Base-by-base conservation (phyloP, 92 coral and sea anemone species). In the Parazoanthus darwini region DNA sequence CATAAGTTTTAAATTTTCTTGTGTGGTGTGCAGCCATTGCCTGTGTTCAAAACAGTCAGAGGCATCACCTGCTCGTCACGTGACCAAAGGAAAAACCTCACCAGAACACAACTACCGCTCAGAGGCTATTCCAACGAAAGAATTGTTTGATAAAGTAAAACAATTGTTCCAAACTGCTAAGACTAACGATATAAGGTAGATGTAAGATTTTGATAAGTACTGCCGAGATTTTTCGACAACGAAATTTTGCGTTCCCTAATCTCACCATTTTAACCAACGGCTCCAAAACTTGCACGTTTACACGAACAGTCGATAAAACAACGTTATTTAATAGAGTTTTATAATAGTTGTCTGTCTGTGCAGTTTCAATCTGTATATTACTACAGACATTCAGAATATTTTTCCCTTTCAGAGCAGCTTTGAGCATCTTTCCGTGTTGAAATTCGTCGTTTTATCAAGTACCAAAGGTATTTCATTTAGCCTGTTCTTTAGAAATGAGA, bases 31-130 rank as follows among this genome's bases (percentile, higher is more conserved):
- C 79, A 75, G 3, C 26, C 51, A 38, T 38, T 75, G 54, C 23
- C 20, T 9, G 20, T 35, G 9, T 42, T 74, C 46, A 35, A 74
- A 74, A 74, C 78, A 74, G 20, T 74, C 43, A 73, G 77, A 35
- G 26, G 14, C 35, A 50, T 18, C 80, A 76, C 54, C 80, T 76
- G 80, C 35, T 39, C 42, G 80, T 76, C 80, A 76, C 80, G 80
- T 76, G 80, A 36, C 25, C 22, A 76, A 8, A 22, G 43, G 0
- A 29, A 29, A 29, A 29, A 29, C 6, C 80, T 44, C 54, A 5
- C 5, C 23, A 13, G 48, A 56, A 71, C 71, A 6, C 35, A 82
- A 82, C 22, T 66, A 46, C 63, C 43, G 44, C 23, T 35, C 36
- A 9, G 65, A 10, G 46, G 72, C 79, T 44, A 26, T 43, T 48